A percentile compares a stretch with the other conserved stretches of the same genome.
phyloP scores from a whole-genome alignment of 37 sponge, comb jelly and placozoan genomes.

The Chondrilla cf. caribensis region DNA sequence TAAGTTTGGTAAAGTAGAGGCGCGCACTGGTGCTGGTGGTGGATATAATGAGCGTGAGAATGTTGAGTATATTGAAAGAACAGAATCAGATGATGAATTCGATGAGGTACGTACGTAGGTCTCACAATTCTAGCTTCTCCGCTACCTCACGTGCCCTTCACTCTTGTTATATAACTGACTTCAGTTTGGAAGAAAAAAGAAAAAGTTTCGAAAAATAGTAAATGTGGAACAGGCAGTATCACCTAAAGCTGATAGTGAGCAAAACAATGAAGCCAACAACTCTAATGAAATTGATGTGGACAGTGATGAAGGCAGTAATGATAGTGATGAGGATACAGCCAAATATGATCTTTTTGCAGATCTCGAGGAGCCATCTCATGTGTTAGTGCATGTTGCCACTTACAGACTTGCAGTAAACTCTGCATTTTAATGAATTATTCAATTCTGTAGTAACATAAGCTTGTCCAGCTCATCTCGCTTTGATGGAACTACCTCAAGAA shows the following conservation, averaged over 20 bases:
- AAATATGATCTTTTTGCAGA: constrained; percentile 72
- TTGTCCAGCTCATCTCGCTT: constrained; percentile 1
- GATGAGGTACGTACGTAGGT: constrained; percentile 77
- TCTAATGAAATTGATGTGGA: neutral
- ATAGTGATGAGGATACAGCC: constrained; percentile 62
- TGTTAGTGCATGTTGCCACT: constrained; percentile 2
- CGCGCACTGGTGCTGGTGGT: constrained; percentile 92
- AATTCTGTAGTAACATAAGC: neutral
- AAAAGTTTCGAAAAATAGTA: constrained; percentile 50
- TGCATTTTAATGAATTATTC: neutral
- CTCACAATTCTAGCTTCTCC: neutral
- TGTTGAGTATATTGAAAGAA: constrained; percentile 88
- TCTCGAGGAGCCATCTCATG: constrained; percentile 30
- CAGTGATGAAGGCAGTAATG: constrained; percentile 51
- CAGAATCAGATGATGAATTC: constrained; percentile 91
- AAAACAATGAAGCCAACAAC: neutral
- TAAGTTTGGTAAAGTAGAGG: constrained; percentile 91
- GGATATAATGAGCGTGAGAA: constrained; percentile 92
- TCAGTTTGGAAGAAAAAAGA: constrained; percentile 90
- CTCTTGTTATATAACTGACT: neutral
- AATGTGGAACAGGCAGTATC: neutral
- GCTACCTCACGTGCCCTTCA: neutral
- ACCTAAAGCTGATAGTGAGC: neutral
- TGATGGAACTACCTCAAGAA: neutral
- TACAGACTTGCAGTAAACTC: neutral